These are phyloP conservation scores for Pomacea canaliculata DNA, from an alignment of 2,888 invertebrate genomes.

Conservation along the genomic window DNA sequence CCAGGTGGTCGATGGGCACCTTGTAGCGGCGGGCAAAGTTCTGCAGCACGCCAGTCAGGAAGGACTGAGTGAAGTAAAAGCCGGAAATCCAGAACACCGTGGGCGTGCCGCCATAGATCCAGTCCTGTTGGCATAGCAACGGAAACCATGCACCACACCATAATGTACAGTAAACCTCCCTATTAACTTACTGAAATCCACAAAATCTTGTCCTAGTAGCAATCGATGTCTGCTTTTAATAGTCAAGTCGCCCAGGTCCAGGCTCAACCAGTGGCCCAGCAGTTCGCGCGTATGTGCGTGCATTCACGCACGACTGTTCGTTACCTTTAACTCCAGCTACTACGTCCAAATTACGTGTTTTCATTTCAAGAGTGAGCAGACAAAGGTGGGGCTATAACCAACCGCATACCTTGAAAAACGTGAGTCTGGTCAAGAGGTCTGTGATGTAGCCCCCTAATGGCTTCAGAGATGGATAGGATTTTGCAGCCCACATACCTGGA, in stretches of 20 bases:
- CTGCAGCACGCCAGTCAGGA: conserved; percentile 67
- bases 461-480: conserved; percentile 69
- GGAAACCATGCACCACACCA: background rate
- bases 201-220: background rate
- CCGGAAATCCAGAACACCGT: conserved; percentile 70
- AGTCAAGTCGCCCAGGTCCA: no score
- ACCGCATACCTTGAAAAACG: conserved; percentile 64
- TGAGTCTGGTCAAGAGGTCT: conserved; percentile 65
- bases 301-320: no score
- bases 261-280: no score
- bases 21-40: conserved; percentile 67
- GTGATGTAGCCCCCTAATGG: conserved; percentile 68
- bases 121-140: conserved; percentile 50
- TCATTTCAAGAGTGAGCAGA: no score
- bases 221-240: no score
- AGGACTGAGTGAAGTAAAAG: conserved; percentile 71
- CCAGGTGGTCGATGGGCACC: conserved; percentile 68
- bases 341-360: no score
- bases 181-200: background rate
- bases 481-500: conserved; percentile 68
- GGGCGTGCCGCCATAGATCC: conserved; percentile 67
- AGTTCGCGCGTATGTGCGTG: no score
- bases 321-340: no score
- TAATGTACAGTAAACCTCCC: no score
- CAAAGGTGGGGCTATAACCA: no score